Percentiles rank a stretch among this genome's conserved stretches.
Evolutionary conservation across 2,888 invertebrate genomes (phyloP).

Genomic region (Aleiodes alternator): DNA sequence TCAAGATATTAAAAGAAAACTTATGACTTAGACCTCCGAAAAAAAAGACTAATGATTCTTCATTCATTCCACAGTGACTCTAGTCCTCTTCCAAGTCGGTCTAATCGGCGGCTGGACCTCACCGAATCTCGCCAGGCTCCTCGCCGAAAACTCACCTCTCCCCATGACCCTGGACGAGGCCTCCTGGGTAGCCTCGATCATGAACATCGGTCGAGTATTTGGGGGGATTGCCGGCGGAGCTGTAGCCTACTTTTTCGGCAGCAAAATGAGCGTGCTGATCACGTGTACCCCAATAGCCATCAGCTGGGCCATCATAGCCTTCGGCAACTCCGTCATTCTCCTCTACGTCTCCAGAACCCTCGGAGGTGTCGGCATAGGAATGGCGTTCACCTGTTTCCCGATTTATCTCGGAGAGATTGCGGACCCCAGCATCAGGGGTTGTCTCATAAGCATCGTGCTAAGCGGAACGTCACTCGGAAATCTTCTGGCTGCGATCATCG

Average conservation of each 20-base stretch:
- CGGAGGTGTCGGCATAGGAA: constrained; percentile 60
- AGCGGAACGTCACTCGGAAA: constrained; percentile 65
- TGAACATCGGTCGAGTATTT: constrained; percentile 62
- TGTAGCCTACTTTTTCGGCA: constrained; percentile 51
- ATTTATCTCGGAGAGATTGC: constrained; percentile 66
- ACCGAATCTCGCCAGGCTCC: constrained; percentile 62
- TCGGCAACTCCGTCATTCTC: constrained; percentile 49
- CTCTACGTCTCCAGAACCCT: constrained; percentile 50
- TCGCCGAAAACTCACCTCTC: constrained; percentile 55
- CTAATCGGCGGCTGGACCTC: constrained; percentile 64
- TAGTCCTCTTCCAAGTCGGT: constrained; percentile 46
- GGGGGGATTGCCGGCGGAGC: constrained; percentile 59
- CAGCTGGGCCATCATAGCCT: constrained; percentile 48
- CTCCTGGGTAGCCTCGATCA: constrained; percentile 66
- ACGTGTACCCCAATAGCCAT: constrained; percentile 44
- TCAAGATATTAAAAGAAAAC: no score
- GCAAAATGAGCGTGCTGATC: constrained; percentile 49
- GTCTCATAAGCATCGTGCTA: constrained; percentile 62
- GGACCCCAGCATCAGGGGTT: constrained; percentile 66
- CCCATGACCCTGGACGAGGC: constrained; percentile 58
- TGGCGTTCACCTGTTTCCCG: constrained; percentile 63
- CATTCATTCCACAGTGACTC: neutral
- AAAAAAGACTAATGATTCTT: neutral
- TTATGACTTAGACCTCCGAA: no score
- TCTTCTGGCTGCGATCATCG: constrained; percentile 65